Evolutionary conservation across 1,140 invertebrate genomes (phyloP), one percentile per base, ranked within the genome.

Genomic region (Drosophila orosa): DNA sequence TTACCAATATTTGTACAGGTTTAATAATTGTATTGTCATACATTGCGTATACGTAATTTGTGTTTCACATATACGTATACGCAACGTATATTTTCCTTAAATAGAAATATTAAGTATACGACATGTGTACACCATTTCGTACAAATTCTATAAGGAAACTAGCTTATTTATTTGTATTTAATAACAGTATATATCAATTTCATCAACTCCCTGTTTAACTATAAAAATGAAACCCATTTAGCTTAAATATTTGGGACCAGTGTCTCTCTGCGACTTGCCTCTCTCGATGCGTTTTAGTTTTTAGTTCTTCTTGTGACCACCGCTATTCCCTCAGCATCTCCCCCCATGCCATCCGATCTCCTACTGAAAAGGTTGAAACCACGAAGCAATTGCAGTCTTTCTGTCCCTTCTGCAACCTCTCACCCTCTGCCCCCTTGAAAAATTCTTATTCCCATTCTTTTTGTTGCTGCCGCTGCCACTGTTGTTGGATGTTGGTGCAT

Each of bases 351-450:
- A 52, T 40, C 45, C 59, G 59, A 56, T 50, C 59, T 58, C 48
- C 31, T 40, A 50, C 50, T 74, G 63, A 78, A 85, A 76, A 78
- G 83, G 66, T 79, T 87, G 82, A 71, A 86, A 83, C 82, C 82
- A 86, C 83, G 58, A 75, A 72, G 82, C 82, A 77, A 80, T 87
- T 87, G 79, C 84, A 80, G 67, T 65, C 71, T 63, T 74, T 89
- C 79, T 73, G 17, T 75, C 58, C 58, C 71, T 47, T 52, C 45
- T 44, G 24, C 13, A 0, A 15, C 24, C 9, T 5, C 15, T 8
- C 6, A 8, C 3, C 9, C 17, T n/a, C n/a, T n/a, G 7, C 47
- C 17, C 29, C 13, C 19, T 54, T 5, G 8, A 35, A 54, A 54
- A 54, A 54, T 54, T 54, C 19, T 54, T 54, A 54, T 58, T 69